Evolutionary conservation across 2,888 invertebrate species (phyloP), one percentile per base, ranked within the genome.

Genomic region (Andrena bucephala): DNA sequence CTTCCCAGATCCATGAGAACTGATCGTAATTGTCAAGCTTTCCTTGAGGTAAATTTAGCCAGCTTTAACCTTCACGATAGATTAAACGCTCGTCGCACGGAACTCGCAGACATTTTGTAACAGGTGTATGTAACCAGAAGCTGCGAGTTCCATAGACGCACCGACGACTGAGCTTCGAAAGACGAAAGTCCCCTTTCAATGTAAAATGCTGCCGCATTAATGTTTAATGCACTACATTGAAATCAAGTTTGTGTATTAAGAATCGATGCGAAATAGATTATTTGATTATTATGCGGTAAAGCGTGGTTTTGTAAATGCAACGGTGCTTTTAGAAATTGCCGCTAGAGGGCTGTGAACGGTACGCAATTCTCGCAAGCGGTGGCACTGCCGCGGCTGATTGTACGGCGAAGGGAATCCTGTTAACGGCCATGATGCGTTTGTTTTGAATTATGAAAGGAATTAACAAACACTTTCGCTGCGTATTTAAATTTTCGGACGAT

Each of bases 1-100:
- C 52, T 86, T 57, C 75, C 86, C 29, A 90, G 75, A 70, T 91
- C 90, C 90, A 89, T 91, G 24, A 52, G 68, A 48, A 60, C 3
- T 27, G 20, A 33, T 1, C 1, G 6, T 4, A 59, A 20, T 8
- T 29, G 16, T 10, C 7, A 31, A 24, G 2, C 2, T 24, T 42
- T 8, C 6, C 3, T 36, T 7, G 42, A 4, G 31, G 36, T 16
- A 48, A 6, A 65, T 57, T 67, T n/a, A 62, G 60, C 3, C 2
- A 71, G 75, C 0, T 73, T 75, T 81, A 74, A 71, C 70, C 82
- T 82, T 71, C 59, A 75, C 36, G 63, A 70, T 52, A 42, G 20
- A 63, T 62, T 8, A 10, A 69, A 20, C 24, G 29, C 29, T 68
- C 20, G 20, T n/a, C 24, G 29, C 27, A 16, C n/a, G 52, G 52